Evolutionary conservation across 2,797 vertebrate species (phyloP), one percentile per base, ranked within the genome.

Genomic region (Poecilia velifera): DNA sequence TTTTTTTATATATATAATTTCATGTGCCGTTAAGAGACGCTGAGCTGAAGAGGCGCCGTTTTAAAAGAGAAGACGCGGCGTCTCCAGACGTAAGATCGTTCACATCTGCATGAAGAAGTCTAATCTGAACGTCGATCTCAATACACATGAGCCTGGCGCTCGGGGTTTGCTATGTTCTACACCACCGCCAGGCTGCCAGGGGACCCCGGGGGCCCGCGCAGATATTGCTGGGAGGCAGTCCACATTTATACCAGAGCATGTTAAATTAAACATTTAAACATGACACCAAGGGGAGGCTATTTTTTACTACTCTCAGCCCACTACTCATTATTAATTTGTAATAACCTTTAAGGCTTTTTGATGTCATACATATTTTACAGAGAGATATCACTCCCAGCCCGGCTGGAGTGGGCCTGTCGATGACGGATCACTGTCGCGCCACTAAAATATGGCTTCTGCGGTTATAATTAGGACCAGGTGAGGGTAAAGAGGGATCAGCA

Each of bases 311-410:
- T 93, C 92, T 91, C 87, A 85, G 91, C 92, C 91, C 93, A 93
- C 92, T 89, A 93, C 90, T 95, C 95, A 95, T 96, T 95, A 96
- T 96, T 96, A 96, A 96, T 96, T 96, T 95, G 94, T 96, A 95
- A 96, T 96, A 95, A 96, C 95, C 95, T 96, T 96, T 96, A 96
- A 96, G 95, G 95, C 94, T 95, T 96, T 96, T 96, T 94, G 94
- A 96, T 95, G 92, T 96, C 95, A 96, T 96, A 93, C 95, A 96
- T 96, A 95, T 96, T 96, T 96, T 95, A 96, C 93, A 28, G 91
- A 94, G 93, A 93, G 94, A 95, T 95, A 96, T 96, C 94, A 94
- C 94, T 94, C 94, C 88, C 88, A 88, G 89, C 74, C 82, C 80
- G 91, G 85, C 84, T 80, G 81, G 79, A 87, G 90, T 84, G 85